Conservation (phyloP, 2,888 invertebrate genomes). For the Phortica okadai region DNA sequence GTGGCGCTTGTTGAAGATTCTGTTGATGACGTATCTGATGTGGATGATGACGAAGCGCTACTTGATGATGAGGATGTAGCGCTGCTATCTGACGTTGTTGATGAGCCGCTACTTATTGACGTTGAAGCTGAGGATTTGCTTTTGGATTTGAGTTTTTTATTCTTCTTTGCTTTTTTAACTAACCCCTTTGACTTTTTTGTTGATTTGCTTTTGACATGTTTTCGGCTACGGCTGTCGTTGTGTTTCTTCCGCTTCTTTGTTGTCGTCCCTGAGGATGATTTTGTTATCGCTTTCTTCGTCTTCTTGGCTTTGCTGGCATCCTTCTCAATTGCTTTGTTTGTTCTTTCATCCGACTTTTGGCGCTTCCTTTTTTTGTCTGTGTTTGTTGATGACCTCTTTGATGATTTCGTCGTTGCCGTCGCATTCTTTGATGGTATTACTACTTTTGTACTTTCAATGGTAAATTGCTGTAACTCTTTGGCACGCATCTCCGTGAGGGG, state of each 20-base stretch:
- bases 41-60: conserved; percentile 46
- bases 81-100: conserved; percentile 21
- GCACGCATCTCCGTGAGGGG: conserved; percentile 88
- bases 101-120: conserved; percentile 42
- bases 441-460: conserved; percentile 37
- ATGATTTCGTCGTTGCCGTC: not conserved
- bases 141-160: conserved; percentile 7
- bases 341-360: conserved; percentile 29
- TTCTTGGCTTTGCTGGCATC: not conserved
- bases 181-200: not conserved
- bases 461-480: conserved; percentile 80
- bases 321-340: not conserved
- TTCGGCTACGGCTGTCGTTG: not conserved
- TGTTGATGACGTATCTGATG: conserved; percentile 46
- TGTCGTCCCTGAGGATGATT: not conserved
- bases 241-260: not conserved
- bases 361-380: conserved; percentile 42
- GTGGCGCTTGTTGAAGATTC: conserved; percentile 38
- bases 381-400: conserved; percentile 34
- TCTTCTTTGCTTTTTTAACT: not conserved
- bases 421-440: conserved; percentile 9
- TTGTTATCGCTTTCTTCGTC: not conserved
- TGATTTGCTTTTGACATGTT: not conserved
- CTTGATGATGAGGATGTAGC: conserved; percentile 9
- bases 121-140: conserved; percentile 40